Conservation (phyloP, 2,113 vertebrate genomes). For the Castor canadensis region DNA sequence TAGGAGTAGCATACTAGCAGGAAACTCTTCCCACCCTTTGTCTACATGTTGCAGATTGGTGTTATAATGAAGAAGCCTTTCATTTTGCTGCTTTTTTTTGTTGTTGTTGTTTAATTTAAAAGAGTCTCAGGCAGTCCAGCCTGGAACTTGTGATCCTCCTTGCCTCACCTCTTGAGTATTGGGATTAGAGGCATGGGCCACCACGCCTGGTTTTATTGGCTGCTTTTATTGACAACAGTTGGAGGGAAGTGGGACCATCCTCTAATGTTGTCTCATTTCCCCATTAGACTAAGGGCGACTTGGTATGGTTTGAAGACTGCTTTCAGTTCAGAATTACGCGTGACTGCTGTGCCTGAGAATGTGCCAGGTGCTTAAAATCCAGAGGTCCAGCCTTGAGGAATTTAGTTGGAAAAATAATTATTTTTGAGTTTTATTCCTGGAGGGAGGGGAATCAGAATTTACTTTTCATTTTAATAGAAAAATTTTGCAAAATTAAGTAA, state of each 20-base stretch:
- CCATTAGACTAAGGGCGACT: not conserved
- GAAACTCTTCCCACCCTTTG: not conserved
- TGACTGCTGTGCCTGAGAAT: not conserved
- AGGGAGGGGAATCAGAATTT: not conserved
- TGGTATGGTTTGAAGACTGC: slow-evolving; percentile 1
- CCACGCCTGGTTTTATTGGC: not conserved
- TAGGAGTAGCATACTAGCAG: not conserved
- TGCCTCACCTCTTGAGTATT: not conserved
- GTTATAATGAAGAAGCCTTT: not conserved
- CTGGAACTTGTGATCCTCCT: too few relatives aligned
- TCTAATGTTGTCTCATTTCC: not conserved
- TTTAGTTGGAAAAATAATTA: not conserved
- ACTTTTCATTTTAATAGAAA: not conserved
- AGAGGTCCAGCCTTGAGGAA: not conserved
- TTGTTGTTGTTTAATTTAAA: too few relatives aligned
- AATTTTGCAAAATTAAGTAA: slow-evolving; percentile 13
- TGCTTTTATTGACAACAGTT: slow-evolving; percentile 39
- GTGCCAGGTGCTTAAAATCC: not conserved
- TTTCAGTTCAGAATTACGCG: not conserved
- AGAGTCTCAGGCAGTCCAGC: too few relatives aligned
- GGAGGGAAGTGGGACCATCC: not conserved
- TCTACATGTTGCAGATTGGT: not conserved
- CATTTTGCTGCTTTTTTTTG: not conserved
- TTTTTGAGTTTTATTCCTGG: not conserved
- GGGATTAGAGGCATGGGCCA: not conserved